A percentile compares a stretch with the other conserved stretches of the same genome.
Conservation (phyloP, 2,888 invertebrate genomes). For the Iphiclides podalirius region DNA sequence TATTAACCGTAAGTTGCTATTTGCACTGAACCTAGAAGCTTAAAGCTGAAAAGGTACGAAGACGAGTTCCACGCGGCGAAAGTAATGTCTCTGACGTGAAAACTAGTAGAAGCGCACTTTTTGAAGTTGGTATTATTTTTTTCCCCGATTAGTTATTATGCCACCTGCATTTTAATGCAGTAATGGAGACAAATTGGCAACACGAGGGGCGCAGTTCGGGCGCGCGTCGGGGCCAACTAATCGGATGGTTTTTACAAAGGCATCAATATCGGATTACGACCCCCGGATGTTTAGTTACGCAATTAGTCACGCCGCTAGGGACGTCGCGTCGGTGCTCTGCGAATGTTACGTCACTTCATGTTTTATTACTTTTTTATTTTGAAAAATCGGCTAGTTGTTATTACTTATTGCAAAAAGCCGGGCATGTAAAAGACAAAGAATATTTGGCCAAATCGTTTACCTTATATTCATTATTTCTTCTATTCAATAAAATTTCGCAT, state of each 20-base stretch:
- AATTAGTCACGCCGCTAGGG: constrained; percentile 67
- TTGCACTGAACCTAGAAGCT: too few relatives aligned
- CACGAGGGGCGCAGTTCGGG: constrained; percentile 10
- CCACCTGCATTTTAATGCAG: constrained; percentile 32
- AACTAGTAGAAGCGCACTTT: too few relatives aligned
- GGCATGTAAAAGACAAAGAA: too few relatives aligned
- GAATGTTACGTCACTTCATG: constrained; percentile 36
- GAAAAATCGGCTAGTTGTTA: background rate
- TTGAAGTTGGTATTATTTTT: background rate
- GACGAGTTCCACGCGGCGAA: too few relatives aligned
- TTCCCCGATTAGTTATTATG: constrained; percentile 14
- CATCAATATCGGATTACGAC: constrained; percentile 75
- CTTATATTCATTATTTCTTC: too few relatives aligned
- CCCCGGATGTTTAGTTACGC: constrained; percentile 72
- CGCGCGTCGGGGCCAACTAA: constrained; percentile 42
- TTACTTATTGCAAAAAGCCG: too few relatives aligned
- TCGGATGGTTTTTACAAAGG: constrained; percentile 79
- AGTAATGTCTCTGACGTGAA: too few relatives aligned
- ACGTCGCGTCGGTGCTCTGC: background rate
- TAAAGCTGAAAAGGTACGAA: too few relatives aligned
- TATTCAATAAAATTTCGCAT: too few relatives aligned
- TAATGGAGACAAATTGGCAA: constrained; percentile 33
- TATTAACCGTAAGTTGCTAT: too few relatives aligned
- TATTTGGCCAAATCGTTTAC: too few relatives aligned
- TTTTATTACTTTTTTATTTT: constrained; percentile 7